Base-by-base conservation (phyloP, 2,888 invertebrate species). In the Megalurothrips usitatus region DNA sequence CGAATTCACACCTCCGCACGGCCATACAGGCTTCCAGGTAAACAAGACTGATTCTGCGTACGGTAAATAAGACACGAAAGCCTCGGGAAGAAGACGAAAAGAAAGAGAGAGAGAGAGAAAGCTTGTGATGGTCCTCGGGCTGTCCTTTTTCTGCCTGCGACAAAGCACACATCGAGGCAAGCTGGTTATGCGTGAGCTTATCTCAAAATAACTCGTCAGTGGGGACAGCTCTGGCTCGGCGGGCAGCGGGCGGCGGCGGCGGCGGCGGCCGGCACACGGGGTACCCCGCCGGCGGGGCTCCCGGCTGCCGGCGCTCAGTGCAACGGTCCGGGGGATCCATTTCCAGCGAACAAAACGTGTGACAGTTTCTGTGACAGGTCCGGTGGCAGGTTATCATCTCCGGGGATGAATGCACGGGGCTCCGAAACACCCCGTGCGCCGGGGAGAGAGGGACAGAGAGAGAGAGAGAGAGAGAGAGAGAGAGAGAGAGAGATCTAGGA, bases 281-380 rank as follows among this genome's bases (percentile, higher is more conserved):
- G 17, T 52, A 52, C n/a, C n/a, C n/a, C n/a, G n/a, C n/a, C 34
- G 6, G 34, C 34, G 34, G 34, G 34, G 34, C 58, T 11, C 14
- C 58, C 14, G 58, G 17, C 58, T 17, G 58, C 14, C 19, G 17
- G 68, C 68, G 26, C 12, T 19, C 26, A 26, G 68, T 75, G 68
- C 68, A 26, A 26, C 68, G 68, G 68, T 11, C 26, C 68, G 68
- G 23, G 23, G 68, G 68, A 75, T 75, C 68, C 68, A 75, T 75
- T 75, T 75, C 68, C 68, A 75, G 68, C 68, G 68, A 26, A 75
- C 68, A 75, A 75, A 75, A 75, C 68, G 68, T 75, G 68, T 75
- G 68, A 75, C 68, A 75, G 68, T 75, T 75, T 75, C 26, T 75
- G 68, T 75, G 68, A 75, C 68, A 75, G 68, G 68, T 75, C 68